Evolutionary conservation across 2,888 invertebrate genomes (phyloP).

Genomic region (Schrankia costaestrigalis): DNA sequence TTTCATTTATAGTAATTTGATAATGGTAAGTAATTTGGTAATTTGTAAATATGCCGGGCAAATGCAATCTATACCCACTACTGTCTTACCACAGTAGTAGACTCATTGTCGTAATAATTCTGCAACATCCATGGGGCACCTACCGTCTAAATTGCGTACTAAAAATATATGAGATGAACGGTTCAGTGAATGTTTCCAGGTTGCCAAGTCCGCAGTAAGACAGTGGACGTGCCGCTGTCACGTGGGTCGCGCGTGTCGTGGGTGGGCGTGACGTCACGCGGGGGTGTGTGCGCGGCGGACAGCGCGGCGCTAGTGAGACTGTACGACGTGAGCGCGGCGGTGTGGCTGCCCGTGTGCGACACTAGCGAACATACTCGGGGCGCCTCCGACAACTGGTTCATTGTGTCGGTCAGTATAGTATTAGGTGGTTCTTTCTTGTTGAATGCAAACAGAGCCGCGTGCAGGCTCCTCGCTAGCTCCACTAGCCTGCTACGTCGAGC

Average conservation of each 20-base stretch:
- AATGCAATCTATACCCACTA: too few species aligned
- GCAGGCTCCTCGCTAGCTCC: too few species aligned
- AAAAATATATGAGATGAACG: background rate
- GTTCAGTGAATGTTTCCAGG: constrained; percentile 37
- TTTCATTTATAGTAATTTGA: too few species aligned
- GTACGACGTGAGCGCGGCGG: constrained; percentile 83
- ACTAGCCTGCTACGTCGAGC: too few species aligned
- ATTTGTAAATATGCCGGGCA: too few species aligned
- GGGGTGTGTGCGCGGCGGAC: constrained; percentile 90
- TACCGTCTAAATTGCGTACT: too few species aligned
- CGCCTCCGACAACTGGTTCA: constrained; percentile 68
- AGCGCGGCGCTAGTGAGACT: constrained; percentile 87
- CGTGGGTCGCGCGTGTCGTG: constrained; percentile 85
- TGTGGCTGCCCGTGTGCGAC: constrained; percentile 92
- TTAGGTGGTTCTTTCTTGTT: background rate
- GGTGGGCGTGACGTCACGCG: constrained; percentile 89
- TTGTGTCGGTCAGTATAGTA: constrained; percentile 78
- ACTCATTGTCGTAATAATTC: too few species aligned
- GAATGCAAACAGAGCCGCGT: background rate
- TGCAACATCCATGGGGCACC: too few species aligned
- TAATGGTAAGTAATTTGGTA: too few species aligned
- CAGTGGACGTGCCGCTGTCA: constrained; percentile 83
- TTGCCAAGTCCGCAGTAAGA: constrained; percentile 66
- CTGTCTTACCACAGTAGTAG: too few species aligned
- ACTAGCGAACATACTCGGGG: constrained; percentile 81